A percentile compares a stretch with the other conserved stretches of the same genome.
phyloP scores from a whole-genome alignment of 1,140 invertebrate genomes.

The Papilio helenus region DNA sequence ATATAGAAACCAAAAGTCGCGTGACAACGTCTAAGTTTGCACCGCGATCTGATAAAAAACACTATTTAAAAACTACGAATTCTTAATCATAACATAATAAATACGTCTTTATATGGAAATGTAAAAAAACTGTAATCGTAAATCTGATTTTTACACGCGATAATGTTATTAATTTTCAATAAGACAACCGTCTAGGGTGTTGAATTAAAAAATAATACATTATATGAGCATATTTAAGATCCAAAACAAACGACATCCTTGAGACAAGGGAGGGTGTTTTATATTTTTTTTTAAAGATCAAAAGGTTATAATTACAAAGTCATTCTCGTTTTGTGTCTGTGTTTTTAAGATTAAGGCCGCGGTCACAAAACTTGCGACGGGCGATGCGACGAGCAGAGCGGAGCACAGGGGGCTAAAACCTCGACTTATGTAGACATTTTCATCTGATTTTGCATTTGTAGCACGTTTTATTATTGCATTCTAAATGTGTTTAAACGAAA shows the following conservation, averaged over 20 bases:
- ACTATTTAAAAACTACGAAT: constrained; percentile 1
- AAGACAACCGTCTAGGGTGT: not conserved
- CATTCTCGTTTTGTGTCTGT: not conserved
- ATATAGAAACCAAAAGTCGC: not conserved
- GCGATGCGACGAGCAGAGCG: no score
- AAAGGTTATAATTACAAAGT: constrained; percentile 2
- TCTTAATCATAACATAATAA: not conserved
- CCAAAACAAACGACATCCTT: not conserved
- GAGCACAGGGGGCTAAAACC: no score
- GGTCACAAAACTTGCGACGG: no score
- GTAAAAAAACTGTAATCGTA: not conserved
- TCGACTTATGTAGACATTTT: no score
- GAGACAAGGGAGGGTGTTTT: not conserved
- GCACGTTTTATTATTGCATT: no score
- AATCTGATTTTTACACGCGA: not conserved
- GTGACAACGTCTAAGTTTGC: not conserved
- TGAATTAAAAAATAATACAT: not conserved
- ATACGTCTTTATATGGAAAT: constrained; percentile 18
- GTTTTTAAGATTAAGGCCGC: not conserved
- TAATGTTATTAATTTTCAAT: constrained; percentile 5
- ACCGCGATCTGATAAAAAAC: not conserved
- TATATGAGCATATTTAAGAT: not conserved
- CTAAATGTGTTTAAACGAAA: no score
- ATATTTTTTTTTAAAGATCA: not conserved
- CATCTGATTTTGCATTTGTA: no score